Conservation (phyloP, 2,113 vertebrate species). For the Scortum barcoo region DNA sequence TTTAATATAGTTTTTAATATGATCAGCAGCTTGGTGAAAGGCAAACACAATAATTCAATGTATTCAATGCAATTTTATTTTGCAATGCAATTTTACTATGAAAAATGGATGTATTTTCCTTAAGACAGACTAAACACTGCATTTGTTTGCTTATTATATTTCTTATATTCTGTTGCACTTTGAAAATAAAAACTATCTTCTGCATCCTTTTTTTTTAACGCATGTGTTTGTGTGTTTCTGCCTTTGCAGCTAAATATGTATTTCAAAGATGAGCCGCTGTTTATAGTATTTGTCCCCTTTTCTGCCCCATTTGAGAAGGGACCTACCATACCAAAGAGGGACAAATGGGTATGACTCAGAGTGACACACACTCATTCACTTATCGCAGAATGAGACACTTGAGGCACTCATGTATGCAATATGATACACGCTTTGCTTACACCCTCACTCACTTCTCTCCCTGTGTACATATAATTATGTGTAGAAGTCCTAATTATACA, state of each 20-base stretch:
- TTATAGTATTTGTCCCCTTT: conserved; percentile 13
- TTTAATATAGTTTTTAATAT: background rate
- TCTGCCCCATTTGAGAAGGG: conserved; percentile 41
- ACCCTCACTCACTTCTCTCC: conserved; percentile 19
- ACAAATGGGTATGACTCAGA: conserved; percentile 56
- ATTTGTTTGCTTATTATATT: conserved; percentile 10
- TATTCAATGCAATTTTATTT: background rate
- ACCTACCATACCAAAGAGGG: background rate
- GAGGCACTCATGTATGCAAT: conserved; percentile 49
- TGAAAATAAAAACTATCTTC: background rate
- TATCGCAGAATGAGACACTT: conserved; percentile 43
- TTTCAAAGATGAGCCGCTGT: conserved; percentile 1
- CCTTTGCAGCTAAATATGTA: background rate
- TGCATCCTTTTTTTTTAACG: background rate
- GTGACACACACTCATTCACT: conserved; percentile 60
- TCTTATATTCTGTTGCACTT: background rate
- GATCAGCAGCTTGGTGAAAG: background rate
- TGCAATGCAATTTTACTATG: background rate
- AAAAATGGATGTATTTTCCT: background rate
- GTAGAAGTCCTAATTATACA: conserved; percentile 12
- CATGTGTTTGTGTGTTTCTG: conserved; percentile 2
- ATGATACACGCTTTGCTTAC: conserved; percentile 55
- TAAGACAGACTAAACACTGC: no score
- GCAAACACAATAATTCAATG: background rate
- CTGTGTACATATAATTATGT: conserved; percentile 26